Evolutionary conservation across 2,888 invertebrate species (phyloP).

Genomic region (Nasonovia ribisnigri): DNA sequence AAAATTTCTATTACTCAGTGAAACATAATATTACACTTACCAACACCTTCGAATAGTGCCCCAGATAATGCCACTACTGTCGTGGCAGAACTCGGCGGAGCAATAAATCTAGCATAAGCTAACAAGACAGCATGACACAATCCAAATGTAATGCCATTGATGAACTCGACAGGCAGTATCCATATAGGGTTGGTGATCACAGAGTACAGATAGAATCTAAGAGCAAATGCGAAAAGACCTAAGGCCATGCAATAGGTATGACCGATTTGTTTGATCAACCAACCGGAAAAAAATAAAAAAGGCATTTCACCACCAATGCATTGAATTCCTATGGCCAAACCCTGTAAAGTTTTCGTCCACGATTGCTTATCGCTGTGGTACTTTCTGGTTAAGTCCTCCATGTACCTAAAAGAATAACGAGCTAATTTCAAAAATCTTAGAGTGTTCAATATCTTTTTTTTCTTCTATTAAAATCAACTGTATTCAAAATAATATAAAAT

Average conservation of each 20-base stretch:
- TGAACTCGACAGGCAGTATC: constrained; percentile 85
- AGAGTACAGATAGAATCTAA: constrained; percentile 87
- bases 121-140: constrained; percentile 90
- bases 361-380: constrained; percentile 70
- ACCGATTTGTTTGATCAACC: constrained; percentile 83
- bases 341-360: constrained; percentile 81
- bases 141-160: constrained; percentile 91
- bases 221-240: constrained; percentile 82
- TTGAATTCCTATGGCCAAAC: constrained; percentile 82
- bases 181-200: constrained; percentile 84
- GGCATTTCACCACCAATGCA: constrained; percentile 86
- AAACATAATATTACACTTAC: constrained; percentile 69
- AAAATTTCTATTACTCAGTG: neutral
- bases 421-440: neutral
- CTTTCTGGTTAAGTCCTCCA: constrained; percentile 76
- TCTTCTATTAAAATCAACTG: neutral
- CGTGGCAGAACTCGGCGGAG: constrained; percentile 86
- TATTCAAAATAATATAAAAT: neutral
- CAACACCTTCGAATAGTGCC: constrained; percentile 88
- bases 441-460: neutral
- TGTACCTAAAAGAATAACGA: constrained; percentile 71
- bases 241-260: constrained; percentile 87
- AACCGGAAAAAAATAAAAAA: constrained; percentile 87
- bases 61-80: constrained; percentile 90
- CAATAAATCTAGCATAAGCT: constrained; percentile 85